Base-by-base conservation (phyloP, 2,888 invertebrate genomes). In the Mythimna vitellina region DNA sequence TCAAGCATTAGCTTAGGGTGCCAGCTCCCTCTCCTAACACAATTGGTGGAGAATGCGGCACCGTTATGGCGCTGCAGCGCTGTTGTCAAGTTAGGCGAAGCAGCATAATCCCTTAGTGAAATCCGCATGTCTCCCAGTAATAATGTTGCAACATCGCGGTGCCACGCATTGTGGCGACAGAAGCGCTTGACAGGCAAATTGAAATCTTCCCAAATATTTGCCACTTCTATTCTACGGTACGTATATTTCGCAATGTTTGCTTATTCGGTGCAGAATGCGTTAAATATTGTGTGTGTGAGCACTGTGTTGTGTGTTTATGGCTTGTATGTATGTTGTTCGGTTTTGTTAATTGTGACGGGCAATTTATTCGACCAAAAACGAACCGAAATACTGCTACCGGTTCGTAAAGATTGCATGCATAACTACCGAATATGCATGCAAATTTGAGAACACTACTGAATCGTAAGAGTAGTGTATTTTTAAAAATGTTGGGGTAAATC, bases 141-240 rank as follows among this genome's bases (percentile, higher is more conserved):
- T 64, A 80, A 76, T 64, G 66, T 62, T 66, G 35, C 76, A 51
- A 53, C 78, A 67, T 46, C 6, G 57, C 54, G 62, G 29, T 56
- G 54, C 49, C 53, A 57, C 66, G 65, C 63, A 6, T 46, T 75
- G 65, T 58, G 57, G 70, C 53, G 53, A 71, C 78, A 71, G 60
- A 29, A 80, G 51, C 57, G 63, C 65, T 80, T 80, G 80, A 76
- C 76, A 76, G 51, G 57, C 80, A 76, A 71, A 79, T 76, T 75
- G 66, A 56, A 71, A 76, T 76, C 66, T 64, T 71, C 35, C 38
- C 76, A 57, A 69, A 65, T 32, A 61, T 75, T 79, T 42, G 25
- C 69, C 56, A 46, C 20, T 53, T 67, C 51, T 75, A 64, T 63
- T n/a, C 22, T 51, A 32, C 6, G 9, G 29, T 35, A 38, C 20